Conservation (phyloP, 2,113 vertebrate genomes). For the Sebastes fasciatus region DNA sequence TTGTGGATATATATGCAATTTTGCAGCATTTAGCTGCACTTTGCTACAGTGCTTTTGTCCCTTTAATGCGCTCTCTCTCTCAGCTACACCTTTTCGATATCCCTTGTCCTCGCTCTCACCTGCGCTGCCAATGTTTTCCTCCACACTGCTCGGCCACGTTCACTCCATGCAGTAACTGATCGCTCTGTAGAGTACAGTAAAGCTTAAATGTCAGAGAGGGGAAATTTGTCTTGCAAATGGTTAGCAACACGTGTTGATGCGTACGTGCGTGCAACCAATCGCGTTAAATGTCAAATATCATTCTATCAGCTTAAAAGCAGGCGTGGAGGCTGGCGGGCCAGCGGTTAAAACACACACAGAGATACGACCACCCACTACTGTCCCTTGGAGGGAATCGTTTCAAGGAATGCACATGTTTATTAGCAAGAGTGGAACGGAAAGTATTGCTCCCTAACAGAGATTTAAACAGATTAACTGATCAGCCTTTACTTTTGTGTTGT, state of each 20-base stretch:
- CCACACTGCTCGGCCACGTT: not conserved
- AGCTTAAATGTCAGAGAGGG: not conserved
- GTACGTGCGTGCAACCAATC: too few species aligned
- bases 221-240: not conserved
- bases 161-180: not conserved
- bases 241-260: too few species aligned
- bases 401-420: constrained; percentile 56
- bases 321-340: too few species aligned
- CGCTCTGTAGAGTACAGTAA: not conserved
- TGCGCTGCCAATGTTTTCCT: too few species aligned
- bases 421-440: constrained; percentile 44
- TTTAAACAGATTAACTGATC: constrained; percentile 50
- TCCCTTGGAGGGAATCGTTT: constrained; percentile 10
- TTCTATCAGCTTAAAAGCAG: too few species aligned
- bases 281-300: too few species aligned
- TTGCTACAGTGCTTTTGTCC: not conserved
- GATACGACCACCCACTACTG: constrained; percentile 48
- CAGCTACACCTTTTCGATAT: not conserved
- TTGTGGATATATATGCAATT: too few species aligned
- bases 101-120: not conserved
- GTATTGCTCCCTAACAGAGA: constrained; percentile 24
- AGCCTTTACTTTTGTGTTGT: not conserved
- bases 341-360: not conserved
- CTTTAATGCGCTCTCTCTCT: not conserved
- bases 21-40: not conserved